phyloP scores from a whole-genome alignment of 2,888 invertebrate genomes.

The Suillia variegata region DNA sequence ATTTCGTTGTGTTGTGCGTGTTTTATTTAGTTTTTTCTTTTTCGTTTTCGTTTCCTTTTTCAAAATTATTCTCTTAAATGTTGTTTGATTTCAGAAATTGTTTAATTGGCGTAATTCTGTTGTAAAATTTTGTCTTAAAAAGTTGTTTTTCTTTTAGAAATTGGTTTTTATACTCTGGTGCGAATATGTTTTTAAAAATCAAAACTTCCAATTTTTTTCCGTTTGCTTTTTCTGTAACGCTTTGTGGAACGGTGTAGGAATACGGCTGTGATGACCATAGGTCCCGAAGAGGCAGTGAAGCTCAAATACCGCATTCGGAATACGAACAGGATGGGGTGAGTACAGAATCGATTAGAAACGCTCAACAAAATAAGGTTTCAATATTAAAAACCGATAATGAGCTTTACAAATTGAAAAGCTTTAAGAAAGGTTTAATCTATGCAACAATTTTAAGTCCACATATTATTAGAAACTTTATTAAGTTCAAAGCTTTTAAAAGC shows the following conservation, averaged over 20 bases:
- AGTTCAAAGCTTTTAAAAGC: too few relatives aligned
- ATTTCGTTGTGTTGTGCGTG: background rate
- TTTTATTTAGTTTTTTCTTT: background rate
- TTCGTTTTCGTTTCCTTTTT: too few relatives aligned
- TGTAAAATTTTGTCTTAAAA: background rate
- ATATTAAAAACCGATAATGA: background rate
- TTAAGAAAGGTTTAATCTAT: too few relatives aligned
- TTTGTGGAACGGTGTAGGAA: constrained; percentile 57
- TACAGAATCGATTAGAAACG: too few relatives aligned
- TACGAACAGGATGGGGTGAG: constrained; percentile 62
- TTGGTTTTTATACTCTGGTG: background rate
- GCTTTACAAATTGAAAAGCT: too few relatives aligned
- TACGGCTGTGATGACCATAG: constrained; percentile 62
- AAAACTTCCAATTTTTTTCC: background rate
- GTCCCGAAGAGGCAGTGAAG: constrained; percentile 61
- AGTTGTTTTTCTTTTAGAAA: background rate
- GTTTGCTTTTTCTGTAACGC: background rate
- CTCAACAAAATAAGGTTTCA: too few relatives aligned
- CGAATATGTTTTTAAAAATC: background rate
- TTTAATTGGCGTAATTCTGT: background rate
- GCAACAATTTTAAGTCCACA: too few relatives aligned
- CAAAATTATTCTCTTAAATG: background rate
- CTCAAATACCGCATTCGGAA: constrained; percentile 58
- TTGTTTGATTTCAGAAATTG: background rate
- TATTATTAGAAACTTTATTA: too few relatives aligned